Evolutionary conservation across 2,797 vertebrate species (phyloP), one percentile per base, ranked within the genome.

Genomic region (Phalanger gymnotis): DNA sequence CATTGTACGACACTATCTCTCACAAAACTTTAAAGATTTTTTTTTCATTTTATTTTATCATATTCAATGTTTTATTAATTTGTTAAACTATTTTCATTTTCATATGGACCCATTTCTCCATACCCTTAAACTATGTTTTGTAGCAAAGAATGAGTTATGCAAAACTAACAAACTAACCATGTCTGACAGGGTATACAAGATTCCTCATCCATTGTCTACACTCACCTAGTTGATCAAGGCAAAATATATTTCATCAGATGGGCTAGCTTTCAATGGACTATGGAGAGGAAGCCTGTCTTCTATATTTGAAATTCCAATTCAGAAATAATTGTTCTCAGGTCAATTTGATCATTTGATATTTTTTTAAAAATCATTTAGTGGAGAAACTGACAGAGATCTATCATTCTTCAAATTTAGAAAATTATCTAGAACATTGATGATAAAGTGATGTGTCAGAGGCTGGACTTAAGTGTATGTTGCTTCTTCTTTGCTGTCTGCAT

Each of bases 161-260:
- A n/a, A 66, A 66, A 66, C 5, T n/a, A 6, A 19, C 11, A 61
- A 61, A 61, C 13, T 66, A n/a, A n/a, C 34, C 34, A n/a, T n/a
- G 31, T 66, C 34, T n/a, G 61, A 66, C 31, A 66, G 5, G 3
- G 13, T 66, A 66, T 14, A 66, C 13, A 66, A 0, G 34, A 66
- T 34, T 66, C 5, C 34, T 61, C 58, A 34, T 34, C 30, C 28
- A 61, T 61, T 61, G 30, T 34, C 58, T 61, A 61, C 30, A 31
- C 3, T 14, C 31, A 34, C 10, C 2, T 34, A 2, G 2, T 34
- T 22, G 5, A 61, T 3, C 31, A 0, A 31, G 31, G 2, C 11
- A 73, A 73, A 73, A 40, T n/a, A 40, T 30, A 40, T 73, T 40
- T 9, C 19, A 22, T n/a, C 61, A 34, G 13, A n/a, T 5, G 34